A percentile compares a stretch with the other conserved stretches of the same genome.
Conservation (phyloP, 2,113 vertebrate species). For the Physeter macrocephalus region DNA sequence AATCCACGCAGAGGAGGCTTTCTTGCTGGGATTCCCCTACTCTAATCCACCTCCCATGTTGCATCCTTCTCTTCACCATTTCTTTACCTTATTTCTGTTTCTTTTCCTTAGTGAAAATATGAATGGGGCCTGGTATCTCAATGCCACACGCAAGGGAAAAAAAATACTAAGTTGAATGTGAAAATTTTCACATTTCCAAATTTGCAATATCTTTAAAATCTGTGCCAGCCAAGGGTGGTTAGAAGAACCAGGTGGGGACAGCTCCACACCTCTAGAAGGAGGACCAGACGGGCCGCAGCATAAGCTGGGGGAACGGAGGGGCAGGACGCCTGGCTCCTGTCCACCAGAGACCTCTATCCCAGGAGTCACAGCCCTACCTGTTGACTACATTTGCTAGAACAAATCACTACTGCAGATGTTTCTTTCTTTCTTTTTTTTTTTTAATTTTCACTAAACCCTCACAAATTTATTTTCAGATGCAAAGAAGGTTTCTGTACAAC, state of each 20-base stretch:
- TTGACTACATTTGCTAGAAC: background rate
- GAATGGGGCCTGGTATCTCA: background rate
- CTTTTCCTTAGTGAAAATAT: background rate
- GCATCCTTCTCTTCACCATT: background rate
- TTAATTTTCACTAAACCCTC: background rate
- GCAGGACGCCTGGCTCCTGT: background rate
- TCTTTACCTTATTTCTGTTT: background rate
- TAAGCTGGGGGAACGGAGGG: background rate
- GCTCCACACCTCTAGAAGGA: background rate
- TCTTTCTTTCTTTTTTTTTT: background rate
- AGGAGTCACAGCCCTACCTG: background rate
- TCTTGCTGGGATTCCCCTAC: background rate
- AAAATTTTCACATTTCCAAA: background rate
- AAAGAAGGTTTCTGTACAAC: background rate
- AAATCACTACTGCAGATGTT: background rate
- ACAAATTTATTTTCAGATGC: slow-evolving; percentile 6
- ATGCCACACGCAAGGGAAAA: background rate
- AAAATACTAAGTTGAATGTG: background rate
- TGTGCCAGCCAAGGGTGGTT: background rate
- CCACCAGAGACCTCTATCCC: background rate
- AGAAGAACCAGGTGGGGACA: background rate
- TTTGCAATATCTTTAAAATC: background rate
- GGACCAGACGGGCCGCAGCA: background rate
- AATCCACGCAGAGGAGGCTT: background rate
- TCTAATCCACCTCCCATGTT: background rate